Base-by-base conservation (phyloP, 2,797 vertebrate genomes). In the Xiphophorus birchmanni region DNA sequence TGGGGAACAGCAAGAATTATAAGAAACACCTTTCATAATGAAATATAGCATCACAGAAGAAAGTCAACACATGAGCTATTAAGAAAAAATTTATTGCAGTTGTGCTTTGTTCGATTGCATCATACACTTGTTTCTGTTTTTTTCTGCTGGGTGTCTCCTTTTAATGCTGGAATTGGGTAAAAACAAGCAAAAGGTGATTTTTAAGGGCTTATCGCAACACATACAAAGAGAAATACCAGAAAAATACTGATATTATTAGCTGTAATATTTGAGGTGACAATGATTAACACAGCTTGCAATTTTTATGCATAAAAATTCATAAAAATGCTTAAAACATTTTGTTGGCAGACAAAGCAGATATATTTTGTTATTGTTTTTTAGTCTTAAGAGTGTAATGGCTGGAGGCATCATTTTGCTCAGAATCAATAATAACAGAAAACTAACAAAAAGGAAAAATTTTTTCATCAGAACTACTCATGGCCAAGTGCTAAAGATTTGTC, bases 101-200 rank as follows among this genome's bases (percentile, higher is more conserved):
- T 73, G 78, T 40, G 67, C 17, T 74, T 47, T 65, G 7, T 92
- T 93, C 81, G 90, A 79, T n/a, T 26, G n/a, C 15, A 13, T 93
- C 91, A 93, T 93, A 92, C 67, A 80, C 77, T 77, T 82, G 80
- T 87, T 87, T 88, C 60, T 82, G 11, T 80, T 86, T 86, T 47
- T 15, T 60, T 35, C 77, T 52, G 32, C 67, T 63, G 35, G 0
- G 45, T 76, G 65, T 63, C 52, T 88, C 88, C 87, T 89, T 88
- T 86, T 77, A 84, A 90, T 35, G 40, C 85, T 90, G 85, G 85
- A 88, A 69, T 75, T 80, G 79, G 58, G 65, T 7, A 74, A 80
- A 83, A 86, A 86, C 81, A 77, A 89, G 89, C 84, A 88, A 82
- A 87, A 88, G 80, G 89, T 88, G 80, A 90, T 44, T 65, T 77